A percentile compares a stretch with the other conserved stretches of the same genome.
These are phyloP conservation scores for Drosophila subpulchrella DNA, from an alignment of 1,140 invertebrate species.

Conservation along the genomic window DNA sequence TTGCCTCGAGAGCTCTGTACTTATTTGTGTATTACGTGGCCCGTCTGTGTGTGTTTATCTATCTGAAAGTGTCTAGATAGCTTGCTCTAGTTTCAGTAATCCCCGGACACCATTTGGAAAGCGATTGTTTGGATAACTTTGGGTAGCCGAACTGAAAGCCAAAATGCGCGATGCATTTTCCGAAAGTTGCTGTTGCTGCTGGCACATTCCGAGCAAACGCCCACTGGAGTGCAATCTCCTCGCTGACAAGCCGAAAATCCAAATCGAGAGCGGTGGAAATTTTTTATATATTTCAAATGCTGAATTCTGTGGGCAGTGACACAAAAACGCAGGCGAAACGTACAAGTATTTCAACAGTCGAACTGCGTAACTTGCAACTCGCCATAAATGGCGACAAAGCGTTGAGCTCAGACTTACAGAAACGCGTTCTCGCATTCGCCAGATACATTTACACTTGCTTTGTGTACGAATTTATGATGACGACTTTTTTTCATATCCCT, in stretches of 20 bases:
- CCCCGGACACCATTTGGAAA: constrained; percentile 34
- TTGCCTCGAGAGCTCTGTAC: background rate
- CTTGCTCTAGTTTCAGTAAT: constrained; percentile 51
- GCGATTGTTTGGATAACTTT: constrained; percentile 24
- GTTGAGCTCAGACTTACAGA: constrained; percentile 24
- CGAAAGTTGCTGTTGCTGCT: constrained; percentile 4
- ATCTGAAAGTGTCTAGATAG: constrained; percentile 37
- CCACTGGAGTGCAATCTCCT: constrained; percentile 39
- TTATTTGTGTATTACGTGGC: constrained; percentile 15
- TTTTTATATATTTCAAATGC: constrained; percentile 24
- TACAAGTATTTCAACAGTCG: constrained; percentile 50
- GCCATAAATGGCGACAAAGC: constrained; percentile 68
- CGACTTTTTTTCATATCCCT: constrained; percentile 27
- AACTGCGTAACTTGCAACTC: constrained; percentile 71
- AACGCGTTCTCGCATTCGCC: constrained; percentile 32
- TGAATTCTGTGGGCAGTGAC: constrained; percentile 57
- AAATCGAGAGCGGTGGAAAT: constrained; percentile 36
- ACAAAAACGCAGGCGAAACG: constrained; percentile 20
- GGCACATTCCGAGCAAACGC: constrained; percentile 51
- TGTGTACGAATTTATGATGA: constrained; percentile 62
- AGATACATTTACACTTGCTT: constrained; percentile 36
- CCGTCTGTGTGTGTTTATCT: constrained; percentile 16
- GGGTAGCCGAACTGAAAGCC: constrained; percentile 24
- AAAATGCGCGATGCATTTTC: constrained; percentile 17
- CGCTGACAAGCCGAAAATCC: constrained; percentile 19